These are phyloP conservation scores for Boloria selene DNA, from an alignment of 2,888 invertebrate genomes.

Conservation along the genomic window DNA sequence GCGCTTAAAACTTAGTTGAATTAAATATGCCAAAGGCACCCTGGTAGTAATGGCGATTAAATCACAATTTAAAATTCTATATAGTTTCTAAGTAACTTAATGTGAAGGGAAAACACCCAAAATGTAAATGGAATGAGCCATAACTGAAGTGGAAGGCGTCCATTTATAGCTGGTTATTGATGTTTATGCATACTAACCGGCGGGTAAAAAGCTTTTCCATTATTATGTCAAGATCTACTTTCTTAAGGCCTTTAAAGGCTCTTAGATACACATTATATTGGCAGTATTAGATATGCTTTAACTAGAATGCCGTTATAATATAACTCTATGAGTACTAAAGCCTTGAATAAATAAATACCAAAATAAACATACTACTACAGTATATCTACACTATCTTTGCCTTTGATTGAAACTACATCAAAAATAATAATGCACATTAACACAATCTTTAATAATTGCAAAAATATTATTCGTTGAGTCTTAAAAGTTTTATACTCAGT, in stretches of 20 bases:
- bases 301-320: background rate
- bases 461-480: too few relatives aligned
- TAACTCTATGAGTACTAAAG: background rate
- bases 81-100: constrained; percentile 19
- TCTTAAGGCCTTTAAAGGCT: constrained; percentile 34
- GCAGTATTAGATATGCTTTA: constrained; percentile 6
- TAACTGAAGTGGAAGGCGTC: constrained; percentile 36
- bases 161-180: constrained; percentile 41
- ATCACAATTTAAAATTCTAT: constrained; percentile 6
- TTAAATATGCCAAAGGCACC: background rate
- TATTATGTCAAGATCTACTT: constrained; percentile 40
- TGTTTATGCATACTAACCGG: constrained; percentile 44
- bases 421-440: too few relatives aligned
- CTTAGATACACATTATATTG: constrained; percentile 23
- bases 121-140: constrained; percentile 40
- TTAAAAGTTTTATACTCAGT: too few relatives aligned
- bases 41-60: constrained; percentile 18
- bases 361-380: too few relatives aligned
- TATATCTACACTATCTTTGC: too few relatives aligned
- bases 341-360: background rate
- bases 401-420: too few relatives aligned
- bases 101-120: constrained; percentile 32
- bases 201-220: constrained; percentile 45
- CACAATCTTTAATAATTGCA: too few relatives aligned
- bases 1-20: background rate